Base-by-base conservation (phyloP, 2,797 vertebrate species). In the Kryptopterus vitreolus region DNA sequence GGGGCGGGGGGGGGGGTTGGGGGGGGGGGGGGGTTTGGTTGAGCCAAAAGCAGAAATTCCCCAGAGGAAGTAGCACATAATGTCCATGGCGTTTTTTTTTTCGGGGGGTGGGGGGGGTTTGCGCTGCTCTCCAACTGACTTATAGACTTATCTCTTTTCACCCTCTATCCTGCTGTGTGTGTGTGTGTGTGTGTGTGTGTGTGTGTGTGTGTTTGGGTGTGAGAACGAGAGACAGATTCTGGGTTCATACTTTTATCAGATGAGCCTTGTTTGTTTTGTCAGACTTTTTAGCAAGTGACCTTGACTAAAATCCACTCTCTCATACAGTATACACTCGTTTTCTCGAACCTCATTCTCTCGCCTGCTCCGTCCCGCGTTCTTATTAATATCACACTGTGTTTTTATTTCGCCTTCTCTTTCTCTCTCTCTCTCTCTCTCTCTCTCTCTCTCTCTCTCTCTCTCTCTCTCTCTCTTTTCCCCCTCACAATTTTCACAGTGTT, bases 221-320 rank as follows among this genome's bases (percentile, higher is more conserved):
- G 8, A 38, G 65, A 52, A 29, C 26, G 33, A 26, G 50, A 38
- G 76, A n/a, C 57, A 33, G 33, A 16, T 71, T 52, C 31, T 52
- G 66, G 52, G 72, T 72, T 63, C 72, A 35, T 63, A 52, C 26
- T 66, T n/a, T 82, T 73, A 84, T 84, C 80, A 78, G 76, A 84
- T 79, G 79, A 81, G 75, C 57, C 35, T 5, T 77, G 74, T 81
- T 81, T 84, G 79, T 86, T 86, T 84, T 71, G 65, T 73, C 66
- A 33, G 31, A 35, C 70, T 76, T 31, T 85, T 79, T 84, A 78
- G 65, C 71, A 66, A 80, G 55, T 81, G 83, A 81, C 81, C 81
- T 84, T 84, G 79, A 79, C 76, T 78, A 76, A 80, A 81, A 82
- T 74, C 78, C 81, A 78, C 69, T 82, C 55, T 16, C 43, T 76